These are phyloP conservation scores for Aphidius ervi DNA, from an alignment of 1,140 invertebrate genomes.

Conservation along the genomic window DNA sequence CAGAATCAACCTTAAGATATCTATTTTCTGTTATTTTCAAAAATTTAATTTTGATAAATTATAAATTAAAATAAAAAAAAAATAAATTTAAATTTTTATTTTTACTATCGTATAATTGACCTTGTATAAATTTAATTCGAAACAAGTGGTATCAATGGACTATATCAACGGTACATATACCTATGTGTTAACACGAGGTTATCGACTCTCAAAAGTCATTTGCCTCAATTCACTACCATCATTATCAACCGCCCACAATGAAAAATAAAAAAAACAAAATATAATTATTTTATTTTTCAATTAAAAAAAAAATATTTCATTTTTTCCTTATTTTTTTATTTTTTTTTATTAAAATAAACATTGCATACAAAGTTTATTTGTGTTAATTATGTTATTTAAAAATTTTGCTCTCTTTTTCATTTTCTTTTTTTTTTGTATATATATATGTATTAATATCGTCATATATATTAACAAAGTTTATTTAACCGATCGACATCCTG, in stretches of 20 bases:
- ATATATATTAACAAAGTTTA: conserved; percentile 1
- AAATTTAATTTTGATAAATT: conserved; percentile 1
- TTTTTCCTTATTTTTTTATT: background rate
- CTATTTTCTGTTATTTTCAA: no score
- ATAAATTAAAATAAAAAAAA: no score
- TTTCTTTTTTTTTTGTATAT: background rate
- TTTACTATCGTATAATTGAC: no score
- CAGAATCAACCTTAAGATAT: no score
- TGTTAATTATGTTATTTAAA: conserved; percentile 1
- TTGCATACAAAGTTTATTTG: conserved; percentile 9
- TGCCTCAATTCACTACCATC: background rate
- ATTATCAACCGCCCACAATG: background rate
- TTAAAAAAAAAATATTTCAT: background rate
- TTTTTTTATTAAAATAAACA: conserved; percentile 12
- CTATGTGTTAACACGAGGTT: conserved; percentile 7
- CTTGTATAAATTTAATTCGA: no score
- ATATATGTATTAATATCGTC: no score
- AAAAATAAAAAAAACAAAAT: background rate
- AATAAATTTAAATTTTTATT: no score
- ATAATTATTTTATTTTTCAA: no score
- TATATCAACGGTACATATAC: no score
- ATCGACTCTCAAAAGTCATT: conserved; percentile 18
- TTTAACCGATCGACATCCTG: conserved; percentile 6
- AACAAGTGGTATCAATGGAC: no score
- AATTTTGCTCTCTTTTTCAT: background rate